These are phyloP conservation scores for Frieseomelitta varia DNA, from an alignment of 1,140 invertebrate genomes.

Conservation along the genomic window DNA sequence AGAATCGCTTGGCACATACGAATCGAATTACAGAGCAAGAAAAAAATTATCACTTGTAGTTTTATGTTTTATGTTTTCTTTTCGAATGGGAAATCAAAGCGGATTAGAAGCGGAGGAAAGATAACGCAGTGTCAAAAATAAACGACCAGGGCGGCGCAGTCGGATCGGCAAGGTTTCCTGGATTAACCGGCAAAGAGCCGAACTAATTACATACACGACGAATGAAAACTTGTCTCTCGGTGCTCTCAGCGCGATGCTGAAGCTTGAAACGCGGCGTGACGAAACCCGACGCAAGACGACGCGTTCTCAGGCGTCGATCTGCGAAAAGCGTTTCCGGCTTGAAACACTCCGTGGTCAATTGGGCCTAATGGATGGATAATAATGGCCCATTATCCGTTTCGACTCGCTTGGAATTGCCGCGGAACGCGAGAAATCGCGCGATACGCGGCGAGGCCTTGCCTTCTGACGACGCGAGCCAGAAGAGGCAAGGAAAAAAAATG, in stretches of 20 bases:
- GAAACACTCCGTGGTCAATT: constrained; percentile 32
- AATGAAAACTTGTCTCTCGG: not conserved
- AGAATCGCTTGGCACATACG: not conserved
- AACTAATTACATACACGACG: constrained; percentile 2
- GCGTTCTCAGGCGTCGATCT: constrained; percentile 23
- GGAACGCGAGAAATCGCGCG: not conserved
- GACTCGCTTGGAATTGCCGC: constrained; percentile 1
- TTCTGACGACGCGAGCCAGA: not conserved
- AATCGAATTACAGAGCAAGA: not conserved
- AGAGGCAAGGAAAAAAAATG: not conserved
- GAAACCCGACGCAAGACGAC: not conserved
- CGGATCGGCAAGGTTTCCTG: not conserved
- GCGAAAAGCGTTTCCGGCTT: constrained; percentile 35
- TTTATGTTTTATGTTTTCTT: not conserved
- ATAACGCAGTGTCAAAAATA: not conserved
- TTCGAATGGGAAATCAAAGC: not conserved
- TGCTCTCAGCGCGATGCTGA: not conserved
- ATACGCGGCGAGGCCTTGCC: not conserved
- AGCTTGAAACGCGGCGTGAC: not conserved
- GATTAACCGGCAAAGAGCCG: not conserved
- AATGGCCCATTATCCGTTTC: constrained; percentile 34
- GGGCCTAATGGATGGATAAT: constrained; percentile 32
- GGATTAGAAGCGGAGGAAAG: not conserved
- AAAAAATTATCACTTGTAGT: not conserved
- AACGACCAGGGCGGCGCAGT: not conserved